Evolutionary conservation across 2,888 invertebrate genomes (phyloP).

Genomic region (Subacronicta megacephala): DNA sequence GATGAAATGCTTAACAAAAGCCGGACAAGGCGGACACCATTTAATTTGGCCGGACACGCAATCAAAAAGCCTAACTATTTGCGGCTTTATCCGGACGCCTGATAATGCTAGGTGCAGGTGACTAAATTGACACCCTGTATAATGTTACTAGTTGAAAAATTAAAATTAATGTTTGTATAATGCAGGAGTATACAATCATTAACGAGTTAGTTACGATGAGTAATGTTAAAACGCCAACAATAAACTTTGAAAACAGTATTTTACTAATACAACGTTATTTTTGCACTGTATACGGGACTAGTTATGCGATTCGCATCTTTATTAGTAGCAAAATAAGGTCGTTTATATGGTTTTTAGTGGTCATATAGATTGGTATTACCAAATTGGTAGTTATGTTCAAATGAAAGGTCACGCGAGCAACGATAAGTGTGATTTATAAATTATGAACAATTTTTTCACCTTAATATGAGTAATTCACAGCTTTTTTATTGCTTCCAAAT

Average conservation of each 20-base stretch:
- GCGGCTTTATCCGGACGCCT: no score
- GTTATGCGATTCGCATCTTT: constrained; percentile 21
- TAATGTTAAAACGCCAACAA: constrained; percentile 28
- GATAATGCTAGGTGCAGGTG: no score
- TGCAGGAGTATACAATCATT: constrained; percentile 23
- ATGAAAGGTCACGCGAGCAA: constrained; percentile 62
- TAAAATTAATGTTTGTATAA: constrained; percentile 8
- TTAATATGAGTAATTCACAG: constrained; percentile 59
- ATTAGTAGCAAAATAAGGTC: constrained; percentile 14
- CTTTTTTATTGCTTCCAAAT: constrained; percentile 63
- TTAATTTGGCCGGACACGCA: no score
- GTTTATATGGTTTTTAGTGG: constrained; percentile 5
- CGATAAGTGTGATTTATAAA: constrained; percentile 63
- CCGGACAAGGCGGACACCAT: no score
- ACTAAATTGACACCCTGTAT: no score
- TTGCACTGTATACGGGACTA: constrained; percentile 12
- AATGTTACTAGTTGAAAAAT: constrained; percentile 3
- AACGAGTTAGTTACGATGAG: constrained; percentile 41
- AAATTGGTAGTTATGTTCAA: constrained; percentile 61
- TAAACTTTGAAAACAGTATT: constrained; percentile 49
- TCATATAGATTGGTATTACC: constrained; percentile 41
- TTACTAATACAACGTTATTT: constrained; percentile 38
- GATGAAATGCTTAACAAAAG: no score
- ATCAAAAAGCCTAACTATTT: no score
- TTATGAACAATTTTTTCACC: constrained; percentile 58